These are phyloP conservation scores for Eremophila alpestris DNA, from an alignment of 2,797 vertebrate species.

Conservation along the genomic window DNA sequence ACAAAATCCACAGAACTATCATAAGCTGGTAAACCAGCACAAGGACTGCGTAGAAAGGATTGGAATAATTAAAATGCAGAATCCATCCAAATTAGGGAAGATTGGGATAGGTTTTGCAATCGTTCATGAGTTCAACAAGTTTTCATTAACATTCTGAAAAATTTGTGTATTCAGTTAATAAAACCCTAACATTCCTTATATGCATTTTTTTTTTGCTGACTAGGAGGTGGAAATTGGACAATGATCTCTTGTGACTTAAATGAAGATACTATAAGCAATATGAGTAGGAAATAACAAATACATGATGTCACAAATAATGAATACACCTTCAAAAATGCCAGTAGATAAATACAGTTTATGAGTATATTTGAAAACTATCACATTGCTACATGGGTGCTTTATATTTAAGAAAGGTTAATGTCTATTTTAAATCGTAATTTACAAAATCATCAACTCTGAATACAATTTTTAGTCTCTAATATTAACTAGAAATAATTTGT, in stretches of 20 bases:
- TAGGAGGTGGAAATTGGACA: neutral
- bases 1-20: neutral
- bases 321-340: neutral
- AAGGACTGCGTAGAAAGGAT: neutral
- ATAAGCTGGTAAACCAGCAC: neutral
- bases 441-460: neutral
- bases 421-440: neutral
- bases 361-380: neutral
- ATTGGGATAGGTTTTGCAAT: neutral
- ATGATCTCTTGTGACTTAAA: neutral
- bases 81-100: neutral
- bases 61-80: neutral
- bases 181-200: neutral
- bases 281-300: neutral
- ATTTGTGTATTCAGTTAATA: neutral
- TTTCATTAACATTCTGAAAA: neutral
- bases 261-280: neutral
- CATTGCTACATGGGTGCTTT: neutral
- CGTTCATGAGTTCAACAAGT: neutral
- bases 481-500: neutral
- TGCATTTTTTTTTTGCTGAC: neutral
- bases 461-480: neutral
- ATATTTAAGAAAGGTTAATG: neutral
- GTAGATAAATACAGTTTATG: neutral
- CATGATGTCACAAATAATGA: neutral